Base-by-base conservation (phyloP, 2,888 invertebrate genomes). In the Melieria picta region DNA sequence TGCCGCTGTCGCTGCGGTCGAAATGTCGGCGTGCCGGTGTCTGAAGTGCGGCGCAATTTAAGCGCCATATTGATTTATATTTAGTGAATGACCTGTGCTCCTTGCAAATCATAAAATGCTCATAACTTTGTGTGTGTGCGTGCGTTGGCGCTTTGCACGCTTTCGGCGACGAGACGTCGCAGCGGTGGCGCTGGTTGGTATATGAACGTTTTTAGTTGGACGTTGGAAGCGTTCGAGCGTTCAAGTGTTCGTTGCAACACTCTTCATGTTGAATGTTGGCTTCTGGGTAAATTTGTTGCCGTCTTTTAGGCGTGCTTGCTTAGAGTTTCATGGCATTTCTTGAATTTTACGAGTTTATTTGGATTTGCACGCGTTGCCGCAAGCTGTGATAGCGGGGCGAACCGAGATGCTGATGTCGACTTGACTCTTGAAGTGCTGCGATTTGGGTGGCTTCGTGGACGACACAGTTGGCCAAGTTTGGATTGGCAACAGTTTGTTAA, bases 41-140 rank as follows among this genome's bases (percentile, higher is more conserved):
- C 11, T 50, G 3, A 50, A 9, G 50, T 57, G 30, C 16, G 11
- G 7, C 57, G 57, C 7, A 30, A 43, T 42, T 43, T 57, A 46
- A 46, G 61, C 65, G 55, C 47, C 66, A 67, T 67, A 63, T 60
- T 67, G 72, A 72, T 72, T 72, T 67, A 67, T 67, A 46, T 58
- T 9, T 57, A 52, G 30, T 64, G 46, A 72, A 16, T 67, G 72
- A 67, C 63, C 67, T 67, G 30, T 67, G 58, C 43, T 30, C 67
- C 45, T 46, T 11, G 58, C 58, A 72, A 67, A 63, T 67, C 71
- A 52, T 65, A 65, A 65, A 65, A 52, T 43, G 52, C 52, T 11
- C 64, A 43, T 48, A 58, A 66, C 43, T 66, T 57, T 13, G 11
- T 65, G 10, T 63, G 11, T 1, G 7, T 11, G 45, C 13, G 4